phyloP scores from a whole-genome alignment of 2,113 vertebrate species.

The Furnarius figulus region DNA sequence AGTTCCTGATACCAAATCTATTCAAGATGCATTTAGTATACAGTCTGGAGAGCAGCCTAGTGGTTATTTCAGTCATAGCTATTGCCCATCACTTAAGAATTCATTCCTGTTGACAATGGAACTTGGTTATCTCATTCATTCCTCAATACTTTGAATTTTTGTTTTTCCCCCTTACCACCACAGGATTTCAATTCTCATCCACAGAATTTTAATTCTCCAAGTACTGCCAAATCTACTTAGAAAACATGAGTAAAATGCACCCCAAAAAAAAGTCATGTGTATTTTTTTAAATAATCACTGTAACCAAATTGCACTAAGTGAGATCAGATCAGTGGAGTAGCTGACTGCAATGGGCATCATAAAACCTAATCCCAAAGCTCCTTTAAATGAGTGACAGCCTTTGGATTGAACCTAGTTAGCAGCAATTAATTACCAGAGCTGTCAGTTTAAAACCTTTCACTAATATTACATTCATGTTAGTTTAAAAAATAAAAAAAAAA shows the following conservation, averaged over 20 bases:
- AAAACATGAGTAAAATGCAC: background rate
- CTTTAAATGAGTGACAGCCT: background rate
- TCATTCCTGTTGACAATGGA: background rate
- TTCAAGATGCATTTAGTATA: background rate
- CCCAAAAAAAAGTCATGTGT: fast-evolving
- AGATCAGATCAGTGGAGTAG: background rate
- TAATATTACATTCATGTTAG: background rate
- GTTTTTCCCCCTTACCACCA: background rate
- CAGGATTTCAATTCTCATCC: background rate
- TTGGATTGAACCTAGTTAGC: background rate
- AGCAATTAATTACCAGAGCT: background rate
- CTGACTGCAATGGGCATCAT: background rate
- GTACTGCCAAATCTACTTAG: background rate
- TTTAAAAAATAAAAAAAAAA: background rate
- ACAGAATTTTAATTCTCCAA: background rate
- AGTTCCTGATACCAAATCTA: background rate
- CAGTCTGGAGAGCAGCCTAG: background rate
- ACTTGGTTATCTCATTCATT: background rate
- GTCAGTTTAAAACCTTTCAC: background rate
- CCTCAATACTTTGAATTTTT: background rate
- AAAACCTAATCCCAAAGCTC: background rate
- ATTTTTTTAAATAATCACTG: background rate
- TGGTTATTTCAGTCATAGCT: background rate
- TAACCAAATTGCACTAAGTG: background rate
- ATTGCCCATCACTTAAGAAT: background rate